phyloP scores from a whole-genome alignment of 1,140 invertebrate genomes.

The Sminthurinus signatus region DNA sequence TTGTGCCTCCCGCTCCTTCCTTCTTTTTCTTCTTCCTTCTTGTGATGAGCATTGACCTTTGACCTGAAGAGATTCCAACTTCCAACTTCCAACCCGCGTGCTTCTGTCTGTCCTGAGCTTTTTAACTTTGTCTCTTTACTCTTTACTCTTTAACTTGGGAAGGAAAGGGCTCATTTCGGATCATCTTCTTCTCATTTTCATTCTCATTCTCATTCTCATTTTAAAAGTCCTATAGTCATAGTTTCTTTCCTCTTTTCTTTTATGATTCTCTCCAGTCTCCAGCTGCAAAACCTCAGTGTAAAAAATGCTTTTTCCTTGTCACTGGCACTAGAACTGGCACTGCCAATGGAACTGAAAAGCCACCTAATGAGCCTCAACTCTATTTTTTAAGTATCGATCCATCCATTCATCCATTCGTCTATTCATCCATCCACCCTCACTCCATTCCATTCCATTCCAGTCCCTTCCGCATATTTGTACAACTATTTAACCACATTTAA shows the following conservation, averaged over 20 bases:
- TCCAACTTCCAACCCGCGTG: too few species aligned
- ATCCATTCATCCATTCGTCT: neutral
- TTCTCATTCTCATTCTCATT: neutral
- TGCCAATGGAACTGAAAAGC: slow-evolving; percentile 24
- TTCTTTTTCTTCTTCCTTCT: neutral
- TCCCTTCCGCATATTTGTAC: too few species aligned
- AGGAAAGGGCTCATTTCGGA: too few species aligned
- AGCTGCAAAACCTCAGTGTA: slow-evolving; percentile 23
- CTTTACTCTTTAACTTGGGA: too few species aligned
- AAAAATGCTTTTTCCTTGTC: slow-evolving; percentile 2
- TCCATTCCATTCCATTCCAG: neutral
- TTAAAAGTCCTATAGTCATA: neutral
- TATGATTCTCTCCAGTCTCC: neutral
- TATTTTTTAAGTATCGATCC: slow-evolving; percentile 27
- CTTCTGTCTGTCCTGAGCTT: neutral
- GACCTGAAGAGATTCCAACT: slow-evolving; percentile 16
- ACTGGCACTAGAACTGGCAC: slow-evolving; percentile 8
- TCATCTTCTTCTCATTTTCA: too few species aligned
- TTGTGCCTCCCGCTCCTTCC: neutral
- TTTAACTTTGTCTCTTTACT: too few species aligned
- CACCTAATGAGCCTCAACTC: slow-evolving; percentile 21
- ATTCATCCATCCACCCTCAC: neutral
- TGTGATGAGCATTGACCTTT: slow-evolving; percentile 29
- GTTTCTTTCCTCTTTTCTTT: too few species aligned
- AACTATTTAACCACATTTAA: too few species aligned